A percentile compares a stretch with the other conserved stretches of the same genome.
Evolutionary conservation across 2,113 vertebrate species (phyloP).

Genomic region (Menidia beryllina): DNA sequence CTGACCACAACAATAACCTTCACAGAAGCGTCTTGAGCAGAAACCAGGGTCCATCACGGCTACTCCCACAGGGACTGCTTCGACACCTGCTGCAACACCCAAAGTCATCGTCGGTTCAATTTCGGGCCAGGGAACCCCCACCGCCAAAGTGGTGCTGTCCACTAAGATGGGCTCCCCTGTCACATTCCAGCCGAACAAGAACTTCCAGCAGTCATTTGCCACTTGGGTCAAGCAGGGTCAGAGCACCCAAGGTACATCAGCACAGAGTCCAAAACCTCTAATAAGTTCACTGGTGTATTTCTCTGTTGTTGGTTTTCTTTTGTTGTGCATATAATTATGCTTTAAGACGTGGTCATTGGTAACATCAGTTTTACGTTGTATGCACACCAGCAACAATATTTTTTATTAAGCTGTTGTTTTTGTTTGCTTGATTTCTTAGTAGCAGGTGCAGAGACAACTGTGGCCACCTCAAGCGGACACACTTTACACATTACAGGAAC

Average conservation of each 20-base stretch:
- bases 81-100: constrained; percentile 84
- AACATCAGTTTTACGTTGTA: not conserved
- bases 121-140: constrained; percentile 87
- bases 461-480: constrained; percentile 90
- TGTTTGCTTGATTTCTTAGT: constrained; percentile 81
- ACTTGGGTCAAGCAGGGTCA: constrained; percentile 99
- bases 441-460: constrained; percentile 87
- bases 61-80: constrained; percentile 82
- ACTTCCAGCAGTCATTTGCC: constrained; percentile 98
- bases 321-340: too few species aligned
- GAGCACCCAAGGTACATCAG: constrained; percentile 87
- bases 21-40: constrained; percentile 94
- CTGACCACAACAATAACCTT: constrained; percentile 10
- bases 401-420: not conserved
- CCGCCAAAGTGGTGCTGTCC: constrained; percentile 93
- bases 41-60: constrained; percentile 82
- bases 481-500: constrained; percentile 96
- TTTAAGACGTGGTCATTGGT: not conserved
- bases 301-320: not conserved
- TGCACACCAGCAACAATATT: constrained; percentile 6
- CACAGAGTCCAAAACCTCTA: not conserved
- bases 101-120: constrained; percentile 81
- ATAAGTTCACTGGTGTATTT: not conserved
- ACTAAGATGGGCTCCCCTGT: constrained; percentile 96
- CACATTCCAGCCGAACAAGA: constrained; percentile 99